Percentiles rank a stretch among this genome's conserved stretches.
phyloP scores from a whole-genome alignment of 2,888 invertebrate genomes.

The Ochropleura plecta region DNA sequence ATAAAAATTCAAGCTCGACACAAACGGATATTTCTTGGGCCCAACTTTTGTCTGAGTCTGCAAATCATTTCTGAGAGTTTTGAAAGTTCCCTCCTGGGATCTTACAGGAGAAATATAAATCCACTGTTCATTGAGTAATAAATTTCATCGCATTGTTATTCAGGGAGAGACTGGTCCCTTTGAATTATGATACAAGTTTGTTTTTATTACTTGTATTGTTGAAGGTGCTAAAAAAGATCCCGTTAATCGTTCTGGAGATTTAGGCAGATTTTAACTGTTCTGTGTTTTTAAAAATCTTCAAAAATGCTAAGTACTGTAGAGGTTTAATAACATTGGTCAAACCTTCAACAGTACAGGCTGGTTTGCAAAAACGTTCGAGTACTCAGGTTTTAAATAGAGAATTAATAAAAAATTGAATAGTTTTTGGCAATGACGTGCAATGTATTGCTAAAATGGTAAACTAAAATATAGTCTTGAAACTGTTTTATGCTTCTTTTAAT shows the following conservation, averaged over 20 bases:
- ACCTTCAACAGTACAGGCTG: no score
- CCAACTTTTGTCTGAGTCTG: constrained; percentile 55
- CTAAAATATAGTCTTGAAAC: no score
- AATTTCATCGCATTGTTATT: constrained; percentile 80
- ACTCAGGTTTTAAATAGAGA: no score
- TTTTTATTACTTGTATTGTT: constrained; percentile 74
- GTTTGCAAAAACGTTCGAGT: no score
- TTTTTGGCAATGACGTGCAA: no score
- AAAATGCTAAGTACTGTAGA: not conserved
- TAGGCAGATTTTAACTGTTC: not conserved
- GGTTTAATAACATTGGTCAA: no score
- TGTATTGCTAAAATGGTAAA: no score
- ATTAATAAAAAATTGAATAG: no score
- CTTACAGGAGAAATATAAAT: constrained; percentile 73
- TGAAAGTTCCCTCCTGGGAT: constrained; percentile 70
- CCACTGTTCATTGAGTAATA: constrained; percentile 76
- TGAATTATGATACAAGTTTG: constrained; percentile 79
- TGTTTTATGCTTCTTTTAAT: no score
- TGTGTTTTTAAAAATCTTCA: not conserved
- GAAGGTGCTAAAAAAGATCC: constrained; percentile 38
- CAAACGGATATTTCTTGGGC: constrained; percentile 51
- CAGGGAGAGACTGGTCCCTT: constrained; percentile 69
- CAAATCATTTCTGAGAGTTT: constrained; percentile 72
- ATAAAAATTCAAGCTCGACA: constrained; percentile 25
- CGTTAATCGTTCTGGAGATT: constrained; percentile 13